Evolutionary conservation across 2,888 invertebrate genomes (phyloP), one percentile per base, ranked within the genome.

Genomic region (Cryptus armator): DNA sequence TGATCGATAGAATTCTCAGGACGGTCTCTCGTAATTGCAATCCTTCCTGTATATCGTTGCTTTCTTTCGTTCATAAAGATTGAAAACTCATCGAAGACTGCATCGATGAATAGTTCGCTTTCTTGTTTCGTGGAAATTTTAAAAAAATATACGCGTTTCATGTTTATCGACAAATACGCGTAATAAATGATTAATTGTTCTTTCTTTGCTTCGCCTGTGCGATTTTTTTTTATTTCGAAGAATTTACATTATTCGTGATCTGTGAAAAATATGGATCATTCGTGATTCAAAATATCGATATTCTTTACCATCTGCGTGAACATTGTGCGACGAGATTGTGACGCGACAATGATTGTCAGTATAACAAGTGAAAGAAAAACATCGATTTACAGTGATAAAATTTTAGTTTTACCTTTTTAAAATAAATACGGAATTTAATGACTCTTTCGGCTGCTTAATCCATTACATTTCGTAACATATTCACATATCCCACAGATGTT

Each of bases 391-490:
- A 3, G 16, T 53, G 53, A 53, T 1, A 53, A 53, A 53, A 53
- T 53, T 14, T 14, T 56, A 24, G 24, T 10, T 56, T 56, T 4
- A 56, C 4, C 24, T 9, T 16, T 19, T 51, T 19, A 10, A 3
- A 56, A 19, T 56, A 56, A 56, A 24, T 56, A 24, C 24, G 2
- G 56, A 19, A 56, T 12, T 56, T n/a, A 1, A 24, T 19, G 56
- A 12, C 0, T 56, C 1, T 4, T 6, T 19, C 56, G 56, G n/a
- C 9, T 24, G 0, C 4, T 56, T 19, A 56, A 12, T 56, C 56
- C 56, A 74, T 74, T 3, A 74, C 46, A 9, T 59, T 43, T n/a
- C 72, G 72, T 7, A 74, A 7, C 72, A 56, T 68, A 53, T 68
- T 68, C 43, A 29, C 46, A 32, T 70, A 43, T 19, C 67, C 51